phyloP scores from a whole-genome alignment of 2,888 invertebrate genomes.

The Leptopilina myrica region DNA sequence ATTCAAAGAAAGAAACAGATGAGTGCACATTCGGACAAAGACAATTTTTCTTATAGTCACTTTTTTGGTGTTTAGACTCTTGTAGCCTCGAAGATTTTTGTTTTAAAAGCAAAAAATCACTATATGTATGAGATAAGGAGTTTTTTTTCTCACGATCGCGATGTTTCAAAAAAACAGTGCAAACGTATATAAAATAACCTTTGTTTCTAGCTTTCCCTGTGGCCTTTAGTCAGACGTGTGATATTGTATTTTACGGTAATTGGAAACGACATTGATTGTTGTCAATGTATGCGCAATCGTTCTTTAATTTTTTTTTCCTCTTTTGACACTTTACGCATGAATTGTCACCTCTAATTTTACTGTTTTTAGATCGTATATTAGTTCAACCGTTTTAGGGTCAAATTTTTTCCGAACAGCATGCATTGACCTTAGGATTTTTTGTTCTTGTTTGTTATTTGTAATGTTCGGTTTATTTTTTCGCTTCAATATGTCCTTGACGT shows the following conservation, averaged over 20 bases:
- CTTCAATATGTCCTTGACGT: neutral
- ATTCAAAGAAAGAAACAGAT: neutral
- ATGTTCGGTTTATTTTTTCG: neutral
- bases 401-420: neutral
- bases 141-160: neutral
- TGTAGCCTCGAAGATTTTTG: too few relatives aligned
- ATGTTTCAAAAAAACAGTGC: constrained; percentile 16
- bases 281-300: constrained; percentile 49
- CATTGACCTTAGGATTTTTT: neutral
- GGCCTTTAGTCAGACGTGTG: constrained; percentile 1
- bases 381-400: constrained; percentile 40
- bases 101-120: neutral
- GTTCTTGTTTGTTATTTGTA: neutral
- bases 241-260: constrained; percentile 18
- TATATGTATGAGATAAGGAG: neutral
- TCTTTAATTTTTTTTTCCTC: constrained; percentile 46
- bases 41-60: too few relatives aligned
- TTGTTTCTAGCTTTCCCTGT: constrained; percentile 32
- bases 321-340: constrained; percentile 60
- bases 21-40: neutral
- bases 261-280: constrained; percentile 42
- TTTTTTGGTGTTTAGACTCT: too few relatives aligned
- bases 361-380: constrained; percentile 52
- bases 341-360: constrained; percentile 54
- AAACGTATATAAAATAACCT: constrained; percentile 19